Percentiles rank a stretch among this genome's conserved stretches.
Conservation (phyloP, 2,888 invertebrate genomes). For the Meandrusa payeni region DNA sequence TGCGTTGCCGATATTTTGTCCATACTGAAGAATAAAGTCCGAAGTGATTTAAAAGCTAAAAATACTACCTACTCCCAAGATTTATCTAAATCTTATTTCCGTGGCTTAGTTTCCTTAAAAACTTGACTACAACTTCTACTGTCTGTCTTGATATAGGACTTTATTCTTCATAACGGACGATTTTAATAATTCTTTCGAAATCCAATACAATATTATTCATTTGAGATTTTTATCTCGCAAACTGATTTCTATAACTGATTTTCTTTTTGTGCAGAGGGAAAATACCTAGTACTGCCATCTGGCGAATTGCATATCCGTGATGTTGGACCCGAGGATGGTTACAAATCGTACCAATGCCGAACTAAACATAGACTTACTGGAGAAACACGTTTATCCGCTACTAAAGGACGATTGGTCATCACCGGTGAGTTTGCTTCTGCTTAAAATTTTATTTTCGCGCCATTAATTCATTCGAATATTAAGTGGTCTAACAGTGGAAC, state of each 20-base stretch:
- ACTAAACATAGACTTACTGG: conserved; percentile 96
- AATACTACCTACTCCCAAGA: no score
- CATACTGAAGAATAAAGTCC: no score
- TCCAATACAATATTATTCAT: conserved; percentile 20
- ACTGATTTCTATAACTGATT: conserved; percentile 24
- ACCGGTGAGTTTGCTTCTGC: conserved; percentile 91
- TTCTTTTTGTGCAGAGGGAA: conserved; percentile 86
- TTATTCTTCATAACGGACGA: no score
- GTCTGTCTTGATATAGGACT: no score
- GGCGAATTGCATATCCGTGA: conserved; percentile 97
- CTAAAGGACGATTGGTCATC: conserved; percentile 95
- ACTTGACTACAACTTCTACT: no score
- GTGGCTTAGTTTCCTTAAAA: no score
- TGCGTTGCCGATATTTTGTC: conserved; percentile 41
- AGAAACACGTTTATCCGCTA: conserved; percentile 95
- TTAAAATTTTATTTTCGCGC: conserved; percentile 27
- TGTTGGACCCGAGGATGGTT: conserved; percentile 96
- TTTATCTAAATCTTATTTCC: no score
- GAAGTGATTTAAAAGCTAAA: no score
- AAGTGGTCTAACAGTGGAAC: no score
- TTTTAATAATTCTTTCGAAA: conserved; percentile 27
- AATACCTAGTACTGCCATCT: conserved; percentile 96
- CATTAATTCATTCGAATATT: conserved; percentile 36
- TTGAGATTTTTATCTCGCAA: conserved; percentile 5
- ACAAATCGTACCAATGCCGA: conserved; percentile 95